Percentiles rank a stretch among this genome's conserved stretches.
Conservation (phyloP, 2,113 vertebrate genomes). For the Podocnemis expansa region DNA sequence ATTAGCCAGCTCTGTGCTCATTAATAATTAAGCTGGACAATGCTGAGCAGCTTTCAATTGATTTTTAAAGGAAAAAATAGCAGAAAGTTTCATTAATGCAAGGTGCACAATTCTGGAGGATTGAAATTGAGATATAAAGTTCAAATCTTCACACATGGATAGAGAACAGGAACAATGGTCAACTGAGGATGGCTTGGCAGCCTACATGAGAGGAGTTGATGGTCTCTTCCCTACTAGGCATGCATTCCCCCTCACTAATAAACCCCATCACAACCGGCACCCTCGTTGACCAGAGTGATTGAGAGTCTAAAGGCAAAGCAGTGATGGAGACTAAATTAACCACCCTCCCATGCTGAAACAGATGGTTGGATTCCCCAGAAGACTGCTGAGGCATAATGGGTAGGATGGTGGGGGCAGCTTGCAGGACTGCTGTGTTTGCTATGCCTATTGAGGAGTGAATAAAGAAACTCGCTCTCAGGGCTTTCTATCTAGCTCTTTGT, state of each 20-base stretch:
- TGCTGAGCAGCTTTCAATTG: constrained; percentile 33
- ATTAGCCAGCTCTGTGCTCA: constrained; percentile 33
- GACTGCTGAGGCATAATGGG: background rate
- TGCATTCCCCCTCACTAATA: background rate
- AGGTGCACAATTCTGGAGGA: constrained; percentile 28
- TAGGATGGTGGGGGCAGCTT: background rate
- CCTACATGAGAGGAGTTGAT: background rate
- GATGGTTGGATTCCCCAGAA: background rate
- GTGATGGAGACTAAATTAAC: background rate
- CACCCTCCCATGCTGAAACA: background rate
- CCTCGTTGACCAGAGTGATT: rapidly evolving
- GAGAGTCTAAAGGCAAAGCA: background rate
- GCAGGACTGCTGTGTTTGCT: background rate
- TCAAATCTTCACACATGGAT: rapidly evolving
- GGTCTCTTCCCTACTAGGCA: rapidly evolving
- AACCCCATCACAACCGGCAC: rapidly evolving
- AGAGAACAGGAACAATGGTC: background rate
- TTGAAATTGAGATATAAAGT: too few relatives aligned
- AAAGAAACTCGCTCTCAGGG: background rate
- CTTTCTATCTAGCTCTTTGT: too few relatives aligned
- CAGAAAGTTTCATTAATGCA: constrained; percentile 22
- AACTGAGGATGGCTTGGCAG: too few relatives aligned
- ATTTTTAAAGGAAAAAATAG: constrained; percentile 46
- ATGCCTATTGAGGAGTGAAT: background rate
- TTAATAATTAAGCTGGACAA: constrained; percentile 66